A percentile compares a stretch with the other conserved stretches of the same genome.
Conservation (phyloP, 1,140 invertebrate genomes). For the Tetragonula clypearis region DNA sequence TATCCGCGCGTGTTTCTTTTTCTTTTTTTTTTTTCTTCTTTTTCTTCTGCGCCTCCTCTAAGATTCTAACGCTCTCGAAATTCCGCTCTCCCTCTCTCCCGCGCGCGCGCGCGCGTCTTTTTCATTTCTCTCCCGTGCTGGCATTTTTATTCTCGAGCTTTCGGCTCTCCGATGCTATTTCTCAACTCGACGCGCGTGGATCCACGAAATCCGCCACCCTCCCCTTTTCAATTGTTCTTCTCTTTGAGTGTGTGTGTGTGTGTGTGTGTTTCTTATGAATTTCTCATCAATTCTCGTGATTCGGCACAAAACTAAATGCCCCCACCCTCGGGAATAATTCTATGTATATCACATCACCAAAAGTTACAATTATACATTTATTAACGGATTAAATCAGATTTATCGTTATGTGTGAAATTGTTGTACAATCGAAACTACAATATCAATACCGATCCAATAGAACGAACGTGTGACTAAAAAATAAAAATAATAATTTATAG, state of each 20-base stretch:
- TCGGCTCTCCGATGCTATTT: background rate
- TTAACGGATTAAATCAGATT: too few relatives aligned
- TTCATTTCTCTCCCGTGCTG: background rate
- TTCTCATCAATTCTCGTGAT: too few relatives aligned
- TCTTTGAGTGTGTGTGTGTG: too few relatives aligned
- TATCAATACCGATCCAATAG: too few relatives aligned
- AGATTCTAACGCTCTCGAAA: background rate
- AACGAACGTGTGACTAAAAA: background rate
- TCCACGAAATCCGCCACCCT: background rate
- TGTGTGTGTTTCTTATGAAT: too few relatives aligned
- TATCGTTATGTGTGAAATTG: too few relatives aligned
- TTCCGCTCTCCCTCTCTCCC: background rate
- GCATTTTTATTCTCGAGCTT: background rate
- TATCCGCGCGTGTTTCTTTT: slow-evolving; percentile 1
- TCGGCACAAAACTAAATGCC: too few relatives aligned
- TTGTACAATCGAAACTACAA: too few relatives aligned
- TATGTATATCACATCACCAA: too few relatives aligned
- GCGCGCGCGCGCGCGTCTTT: background rate
- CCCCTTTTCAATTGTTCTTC: background rate
- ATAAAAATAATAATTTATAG: background rate
- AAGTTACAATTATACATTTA: too few relatives aligned
- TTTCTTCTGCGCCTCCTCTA: background rate
- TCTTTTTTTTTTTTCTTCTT: too few relatives aligned
- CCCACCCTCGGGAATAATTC: too few relatives aligned
- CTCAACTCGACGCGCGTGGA: background rate